Evolutionary conservation across 2,888 invertebrate genomes (phyloP), one percentile per base, ranked within the genome.

Genomic region (Drosophila kambysellisi): DNA sequence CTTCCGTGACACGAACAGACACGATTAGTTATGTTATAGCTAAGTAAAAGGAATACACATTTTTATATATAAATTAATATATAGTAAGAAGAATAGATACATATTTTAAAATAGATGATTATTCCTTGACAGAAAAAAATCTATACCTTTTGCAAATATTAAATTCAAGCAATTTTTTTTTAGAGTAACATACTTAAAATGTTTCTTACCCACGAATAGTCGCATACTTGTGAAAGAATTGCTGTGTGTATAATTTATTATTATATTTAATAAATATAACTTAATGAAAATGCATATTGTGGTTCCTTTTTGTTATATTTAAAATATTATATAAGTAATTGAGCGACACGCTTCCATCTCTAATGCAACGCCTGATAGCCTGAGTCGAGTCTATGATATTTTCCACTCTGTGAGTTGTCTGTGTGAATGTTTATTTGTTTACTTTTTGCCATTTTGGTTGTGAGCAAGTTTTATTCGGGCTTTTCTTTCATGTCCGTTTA

Each of bases 371-470:
- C 41, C 48, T 53, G 53, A n/a, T 8, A n/a, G 30, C 15, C 15
- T 25, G 20, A 46, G 20, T 15, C 20, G 32, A 79, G 80, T 69
- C 58, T 74, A 69, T 63, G 67, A 67, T 71, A 70, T 60, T 52
- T 46, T 33, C 20, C 20, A 57, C 32, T 61, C 29, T 66, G 41
- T 60, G 53, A 43, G 41, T 41, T 57, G 53, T 79, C 56, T 89
- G 61, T 59, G 66, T 88, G n/a, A 25, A 15, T 51, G 84, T 89
- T 89, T 85, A 88, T 85, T 89, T 85, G 85, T 89, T 85, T 85
- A 82, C 88, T 85, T 89, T 85, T 88, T 82, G 88, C 85, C 85
- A 84, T 88, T 85, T 85, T 89, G 76, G 66, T 69, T 85, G 83
- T 80, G 63, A 59, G 69, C 53, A 67, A 83, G 86, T 77, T 83